A percentile compares a stretch with the other conserved stretches of the same genome.
These are phyloP conservation scores for Heliconius hewitsoni DNA, from an alignment of 1,140 invertebrate genomes.

Conservation along the genomic window DNA sequence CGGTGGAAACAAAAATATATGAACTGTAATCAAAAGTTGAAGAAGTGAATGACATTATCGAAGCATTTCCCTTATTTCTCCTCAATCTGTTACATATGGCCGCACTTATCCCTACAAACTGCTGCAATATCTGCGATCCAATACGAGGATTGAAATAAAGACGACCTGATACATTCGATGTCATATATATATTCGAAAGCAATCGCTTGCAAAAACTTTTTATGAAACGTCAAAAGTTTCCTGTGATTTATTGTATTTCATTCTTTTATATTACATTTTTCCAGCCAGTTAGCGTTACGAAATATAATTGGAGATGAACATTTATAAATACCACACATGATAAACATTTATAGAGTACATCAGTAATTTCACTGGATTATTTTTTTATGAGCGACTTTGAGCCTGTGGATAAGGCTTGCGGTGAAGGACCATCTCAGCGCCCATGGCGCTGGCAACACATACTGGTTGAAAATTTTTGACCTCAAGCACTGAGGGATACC, in stretches of 20 bases:
- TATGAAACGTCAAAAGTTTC: background rate
- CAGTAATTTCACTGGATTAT: too few species aligned
- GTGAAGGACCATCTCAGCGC: too few species aligned
- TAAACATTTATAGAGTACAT: too few species aligned
- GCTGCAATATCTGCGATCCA: conserved; percentile 63
- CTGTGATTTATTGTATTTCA: background rate
- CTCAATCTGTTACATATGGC: conserved; percentile 55
- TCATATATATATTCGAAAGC: conserved; percentile 17
- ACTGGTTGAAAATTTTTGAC: too few species aligned
- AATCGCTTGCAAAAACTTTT: conserved; percentile 22
- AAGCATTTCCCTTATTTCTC: conserved; percentile 17
- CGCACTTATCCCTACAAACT: conserved; percentile 70
- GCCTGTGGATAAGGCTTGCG: too few species aligned
- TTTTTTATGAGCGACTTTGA: too few species aligned
- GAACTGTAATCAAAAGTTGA: background rate
- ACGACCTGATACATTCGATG: conserved; percentile 27
- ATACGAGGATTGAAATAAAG: conserved; percentile 63
- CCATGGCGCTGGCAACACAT: too few species aligned
- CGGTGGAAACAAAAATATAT: background rate
- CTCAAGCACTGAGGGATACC: too few species aligned
- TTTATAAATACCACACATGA: too few species aligned
- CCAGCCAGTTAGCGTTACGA: too few species aligned
- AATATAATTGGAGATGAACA: too few species aligned
- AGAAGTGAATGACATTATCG: conserved; percentile 11
- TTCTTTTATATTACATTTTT: too few species aligned